Evolutionary conservation across 37 sponge, comb jelly and placozoan species (phyloP).

Genomic region (Bolinopsis microptera): DNA sequence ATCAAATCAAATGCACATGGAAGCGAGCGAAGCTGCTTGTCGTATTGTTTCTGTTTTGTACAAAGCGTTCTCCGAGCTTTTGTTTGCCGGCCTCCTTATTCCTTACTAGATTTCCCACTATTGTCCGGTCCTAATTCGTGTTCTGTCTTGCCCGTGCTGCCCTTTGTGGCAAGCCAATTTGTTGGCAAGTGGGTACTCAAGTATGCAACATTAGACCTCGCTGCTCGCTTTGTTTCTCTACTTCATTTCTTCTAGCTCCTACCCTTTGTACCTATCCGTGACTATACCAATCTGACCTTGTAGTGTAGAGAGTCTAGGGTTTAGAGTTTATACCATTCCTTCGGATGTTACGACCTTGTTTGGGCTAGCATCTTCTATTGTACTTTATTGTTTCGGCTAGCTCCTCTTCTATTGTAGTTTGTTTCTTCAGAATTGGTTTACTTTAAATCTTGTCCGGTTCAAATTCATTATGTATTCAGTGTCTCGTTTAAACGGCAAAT

Average conservation of each 20-base stretch:
- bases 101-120: neutral
- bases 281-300: no score
- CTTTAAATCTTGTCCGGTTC: no score
- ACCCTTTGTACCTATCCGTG: neutral
- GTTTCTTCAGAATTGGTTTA: no score
- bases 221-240: neutral
- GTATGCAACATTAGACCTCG: neutral
- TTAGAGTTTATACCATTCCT: neutral
- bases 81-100: neutral
- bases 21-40: neutral
- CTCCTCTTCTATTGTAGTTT: no score
- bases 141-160: conserved; percentile 5
- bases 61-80: conserved; percentile 12
- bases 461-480: no score
- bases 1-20: conserved; percentile 43
- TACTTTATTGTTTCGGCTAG: no score
- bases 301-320: neutral
- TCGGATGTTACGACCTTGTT: no score
- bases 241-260: neutral
- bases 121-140: conserved; percentile 46
- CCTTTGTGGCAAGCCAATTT: neutral
- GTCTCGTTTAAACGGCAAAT: no score
- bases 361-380: no score
- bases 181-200: neutral
- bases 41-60: conserved; percentile 24